phyloP scores from a whole-genome alignment of 2,797 vertebrate species.

The Pangasius mekongensis region DNA sequence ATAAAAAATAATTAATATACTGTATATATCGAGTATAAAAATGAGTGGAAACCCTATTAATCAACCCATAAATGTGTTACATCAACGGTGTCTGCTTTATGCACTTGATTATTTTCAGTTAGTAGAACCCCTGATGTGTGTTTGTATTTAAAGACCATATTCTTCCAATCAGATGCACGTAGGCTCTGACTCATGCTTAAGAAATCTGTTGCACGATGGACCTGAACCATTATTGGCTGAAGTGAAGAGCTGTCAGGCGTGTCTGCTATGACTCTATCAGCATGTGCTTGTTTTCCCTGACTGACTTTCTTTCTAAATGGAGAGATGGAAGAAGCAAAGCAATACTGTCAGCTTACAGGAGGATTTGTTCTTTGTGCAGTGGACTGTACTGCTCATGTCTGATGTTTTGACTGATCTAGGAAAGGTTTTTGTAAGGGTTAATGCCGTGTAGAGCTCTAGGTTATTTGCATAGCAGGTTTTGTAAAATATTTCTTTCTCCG shows the following conservation, averaged over 20 bases:
- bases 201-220: constrained; percentile 59
- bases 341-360: neutral
- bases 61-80: neutral
- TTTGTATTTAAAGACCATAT: constrained; percentile 56
- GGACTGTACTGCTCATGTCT: neutral
- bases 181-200: constrained; percentile 61
- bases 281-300: constrained; percentile 52
- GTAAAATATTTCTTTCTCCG: constrained; percentile 25
- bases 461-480: neutral
- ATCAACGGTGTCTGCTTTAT: neutral
- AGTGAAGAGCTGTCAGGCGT: constrained; percentile 67
- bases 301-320: constrained; percentile 39
- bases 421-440: neutral
- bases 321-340: neutral
- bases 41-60: neutral
- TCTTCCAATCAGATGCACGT: constrained; percentile 51
- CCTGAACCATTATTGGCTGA: constrained; percentile 68
- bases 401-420: constrained; percentile 20
- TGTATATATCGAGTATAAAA: neutral
- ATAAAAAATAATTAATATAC: neutral
- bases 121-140: neutral
- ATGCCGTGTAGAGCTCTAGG: neutral
- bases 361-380: constrained; percentile 1
- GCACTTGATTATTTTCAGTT: neutral
- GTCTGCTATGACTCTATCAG: constrained; percentile 64